Evolutionary conservation across 1,140 invertebrate species (phyloP).

Genomic region (Vollenhovia emeryi): DNA sequence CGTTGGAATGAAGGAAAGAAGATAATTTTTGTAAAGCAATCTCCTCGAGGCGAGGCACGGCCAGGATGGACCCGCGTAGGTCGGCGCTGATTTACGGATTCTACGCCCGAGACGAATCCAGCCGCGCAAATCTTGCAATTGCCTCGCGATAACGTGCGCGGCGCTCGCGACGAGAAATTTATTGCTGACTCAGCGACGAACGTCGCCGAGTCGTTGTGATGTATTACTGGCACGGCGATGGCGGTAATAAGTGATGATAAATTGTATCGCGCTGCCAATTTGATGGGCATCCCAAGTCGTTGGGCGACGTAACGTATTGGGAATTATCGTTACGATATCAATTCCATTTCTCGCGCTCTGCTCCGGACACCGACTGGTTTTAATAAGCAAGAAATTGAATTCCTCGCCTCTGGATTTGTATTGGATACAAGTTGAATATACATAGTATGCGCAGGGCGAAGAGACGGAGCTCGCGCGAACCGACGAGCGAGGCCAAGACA

Average conservation of each 20-base stretch:
- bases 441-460: neutral
- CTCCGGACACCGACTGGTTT: neutral
- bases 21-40: slow-evolving; percentile 64
- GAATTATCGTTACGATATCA: neutral
- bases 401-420: neutral
- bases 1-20: slow-evolving; percentile 39
- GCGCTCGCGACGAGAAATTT: slow-evolving; percentile 55
- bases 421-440: neutral
- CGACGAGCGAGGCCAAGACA: slow-evolving; percentile 49
- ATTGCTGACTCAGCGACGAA: slow-evolving; percentile 61
- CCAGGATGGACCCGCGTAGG: slow-evolving; percentile 44
- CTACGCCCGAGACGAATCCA: slow-evolving; percentile 58
- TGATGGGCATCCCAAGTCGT: slow-evolving; percentile 33
- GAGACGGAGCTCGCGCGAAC: slow-evolving; percentile 22
- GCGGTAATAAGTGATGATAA: slow-evolving; percentile 60
- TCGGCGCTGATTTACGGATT: slow-evolving; percentile 57
- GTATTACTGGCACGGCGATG: slow-evolving; percentile 48
- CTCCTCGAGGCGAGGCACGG: slow-evolving; percentile 31
- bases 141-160: slow-evolving; percentile 53
- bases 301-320: slow-evolving; percentile 32
- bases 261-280: slow-evolving; percentile 48
- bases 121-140: slow-evolving; percentile 58
- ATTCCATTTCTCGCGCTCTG: neutral
- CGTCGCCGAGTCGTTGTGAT: slow-evolving; percentile 58
- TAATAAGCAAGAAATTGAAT: neutral